A percentile compares a stretch with the other conserved stretches of the same genome.
These are phyloP conservation scores for Imbricaverruca yamaguchii DNA, from an alignment of 2,888 invertebrate genomes.

Conservation along the genomic window DNA sequence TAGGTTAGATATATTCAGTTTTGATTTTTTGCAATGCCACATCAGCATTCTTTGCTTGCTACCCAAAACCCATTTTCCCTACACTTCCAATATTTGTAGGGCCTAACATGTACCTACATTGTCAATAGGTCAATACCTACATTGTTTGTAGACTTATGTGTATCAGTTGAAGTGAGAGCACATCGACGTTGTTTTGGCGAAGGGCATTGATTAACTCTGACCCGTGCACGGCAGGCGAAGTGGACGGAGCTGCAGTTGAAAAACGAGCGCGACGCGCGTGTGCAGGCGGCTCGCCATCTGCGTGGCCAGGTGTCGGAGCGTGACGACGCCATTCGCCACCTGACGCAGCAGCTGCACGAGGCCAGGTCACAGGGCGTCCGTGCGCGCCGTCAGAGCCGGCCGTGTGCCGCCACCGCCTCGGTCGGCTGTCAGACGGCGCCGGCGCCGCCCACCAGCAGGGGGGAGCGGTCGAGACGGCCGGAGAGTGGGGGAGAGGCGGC, in stretches of 20 bases:
- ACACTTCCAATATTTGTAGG: too few species aligned
- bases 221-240: slow-evolving; percentile 38
- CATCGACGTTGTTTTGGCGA: too few species aligned
- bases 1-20: too few species aligned
- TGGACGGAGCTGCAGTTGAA: slow-evolving; percentile 36
- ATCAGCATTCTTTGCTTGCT: too few species aligned
- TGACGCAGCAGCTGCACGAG: slow-evolving; percentile 1
- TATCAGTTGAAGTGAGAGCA: too few species aligned
- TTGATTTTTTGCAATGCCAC: too few species aligned
- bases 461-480: too few species aligned
- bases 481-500: too few species aligned
- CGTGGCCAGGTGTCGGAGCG: not conserved
- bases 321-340: slow-evolving; percentile 1
- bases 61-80: too few species aligned
- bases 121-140: too few species aligned
- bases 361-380: not conserved
- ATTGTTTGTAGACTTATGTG: too few species aligned
- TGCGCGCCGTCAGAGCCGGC: not conserved
- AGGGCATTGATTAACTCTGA: slow-evolving; percentile 41
- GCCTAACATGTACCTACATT: too few species aligned
- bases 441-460: not conserved
- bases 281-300: not conserved
- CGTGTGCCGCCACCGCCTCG: not conserved
- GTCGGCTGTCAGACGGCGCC: not conserved
- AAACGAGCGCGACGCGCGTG: slow-evolving; percentile 27